These are phyloP conservation scores for Tinamus major DNA, from an alignment of 2,797 vertebrate species.

Conservation along the genomic window DNA sequence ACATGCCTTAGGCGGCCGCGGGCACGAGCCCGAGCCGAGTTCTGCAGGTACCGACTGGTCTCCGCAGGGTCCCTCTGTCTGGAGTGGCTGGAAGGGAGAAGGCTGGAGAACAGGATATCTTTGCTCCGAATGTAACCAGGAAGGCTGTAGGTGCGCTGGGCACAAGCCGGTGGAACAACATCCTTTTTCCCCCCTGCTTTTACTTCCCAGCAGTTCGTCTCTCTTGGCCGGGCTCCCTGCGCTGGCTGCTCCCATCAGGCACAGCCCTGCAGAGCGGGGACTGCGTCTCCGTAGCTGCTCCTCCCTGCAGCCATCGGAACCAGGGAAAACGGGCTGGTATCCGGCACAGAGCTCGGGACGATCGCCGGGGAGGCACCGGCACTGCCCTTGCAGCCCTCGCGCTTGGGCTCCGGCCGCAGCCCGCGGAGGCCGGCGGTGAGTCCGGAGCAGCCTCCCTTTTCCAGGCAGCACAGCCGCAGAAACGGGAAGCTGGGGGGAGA, in stretches of 20 bases:
- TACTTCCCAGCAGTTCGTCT: not conserved
- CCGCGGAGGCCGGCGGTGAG: fast-evolving
- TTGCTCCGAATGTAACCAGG: not conserved
- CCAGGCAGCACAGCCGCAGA: not conserved
- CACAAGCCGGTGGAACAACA: not conserved
- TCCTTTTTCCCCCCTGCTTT: not conserved
- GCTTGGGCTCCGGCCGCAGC: not conserved
- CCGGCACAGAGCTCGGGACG: not conserved
- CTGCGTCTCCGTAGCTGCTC: not conserved
- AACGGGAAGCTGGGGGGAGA: not conserved
- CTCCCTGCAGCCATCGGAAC: not conserved
- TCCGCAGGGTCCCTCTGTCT: constrained; percentile 29
- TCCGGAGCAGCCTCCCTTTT: not conserved
- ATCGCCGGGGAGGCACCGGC: not conserved
- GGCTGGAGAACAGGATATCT: not conserved
- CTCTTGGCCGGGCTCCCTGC: not conserved
- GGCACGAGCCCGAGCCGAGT: constrained; percentile 45
- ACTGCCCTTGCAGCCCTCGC: not conserved
- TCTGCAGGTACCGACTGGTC: constrained; percentile 38
- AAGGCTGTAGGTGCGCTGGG: not conserved
- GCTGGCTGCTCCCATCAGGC: not conserved
- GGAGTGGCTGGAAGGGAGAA: not conserved
- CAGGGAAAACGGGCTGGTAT: not conserved
- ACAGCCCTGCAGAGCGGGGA: not conserved
- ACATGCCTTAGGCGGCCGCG: constrained; percentile 4